Percentiles rank a stretch among this genome's conserved stretches.
Conservation (phyloP, 2,797 vertebrate species). For the Loriculus beryllinus region DNA sequence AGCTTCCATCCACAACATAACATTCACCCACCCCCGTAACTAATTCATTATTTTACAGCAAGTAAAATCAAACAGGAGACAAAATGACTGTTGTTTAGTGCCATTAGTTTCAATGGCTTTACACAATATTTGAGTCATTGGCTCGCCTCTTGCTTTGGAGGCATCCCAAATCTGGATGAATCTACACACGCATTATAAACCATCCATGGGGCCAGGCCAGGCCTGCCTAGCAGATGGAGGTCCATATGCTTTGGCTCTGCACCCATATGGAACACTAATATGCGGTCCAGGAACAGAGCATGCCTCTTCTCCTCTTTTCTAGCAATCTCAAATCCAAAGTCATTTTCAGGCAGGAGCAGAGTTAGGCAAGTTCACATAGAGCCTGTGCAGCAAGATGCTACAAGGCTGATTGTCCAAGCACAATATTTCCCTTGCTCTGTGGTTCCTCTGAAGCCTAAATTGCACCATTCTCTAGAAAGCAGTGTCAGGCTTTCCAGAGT, state of each 20-base stretch:
- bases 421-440: constrained; percentile 42
- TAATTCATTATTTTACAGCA: constrained; percentile 71
- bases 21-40: constrained; percentile 49
- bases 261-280: constrained; percentile 66
- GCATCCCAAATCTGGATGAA: constrained; percentile 73
- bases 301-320: constrained; percentile 34
- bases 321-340: constrained; percentile 24
- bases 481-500: not conserved
- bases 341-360: not conserved
- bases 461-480: constrained; percentile 42
- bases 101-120: constrained; percentile 76
- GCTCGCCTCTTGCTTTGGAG: constrained; percentile 72
- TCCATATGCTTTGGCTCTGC: constrained; percentile 75
- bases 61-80: constrained; percentile 72
- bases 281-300: constrained; percentile 67
- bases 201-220: constrained; percentile 71
- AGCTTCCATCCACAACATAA: constrained; percentile 46
- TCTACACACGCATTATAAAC: constrained; percentile 64
- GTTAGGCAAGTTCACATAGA: constrained; percentile 32
- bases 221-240: constrained; percentile 71
- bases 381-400: not conserved
- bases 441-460: not conserved
- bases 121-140: constrained; percentile 76
- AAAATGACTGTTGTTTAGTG: constrained; percentile 75
- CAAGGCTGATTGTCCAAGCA: constrained; percentile 1